Percentiles rank a stretch among this genome's conserved stretches.
Evolutionary conservation across 2,113 vertebrate species (phyloP).

Genomic region (Nothoprocta perdicaria): DNA sequence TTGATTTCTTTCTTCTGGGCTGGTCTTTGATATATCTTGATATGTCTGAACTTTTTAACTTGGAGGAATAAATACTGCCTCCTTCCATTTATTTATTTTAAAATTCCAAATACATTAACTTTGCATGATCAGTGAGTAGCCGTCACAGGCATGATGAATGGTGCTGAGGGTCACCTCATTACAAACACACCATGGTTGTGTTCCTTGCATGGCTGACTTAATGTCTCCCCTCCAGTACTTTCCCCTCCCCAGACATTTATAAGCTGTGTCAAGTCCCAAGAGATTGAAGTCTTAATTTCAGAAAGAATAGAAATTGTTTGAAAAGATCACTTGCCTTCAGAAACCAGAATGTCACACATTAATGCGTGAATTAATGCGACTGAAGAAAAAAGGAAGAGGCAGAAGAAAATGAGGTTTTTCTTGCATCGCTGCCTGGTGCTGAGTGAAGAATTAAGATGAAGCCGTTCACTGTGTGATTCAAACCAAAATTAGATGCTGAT

Average conservation of each 20-base stretch:
- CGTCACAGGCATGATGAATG: neutral
- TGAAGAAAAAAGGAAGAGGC: neutral
- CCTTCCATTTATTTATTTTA: neutral
- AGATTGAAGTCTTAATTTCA: neutral
- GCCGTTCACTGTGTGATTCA: neutral
- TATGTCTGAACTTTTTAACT: neutral
- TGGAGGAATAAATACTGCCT: neutral
- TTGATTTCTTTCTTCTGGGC: slow-evolving; percentile 10
- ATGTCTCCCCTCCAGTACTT: neutral
- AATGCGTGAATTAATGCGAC: neutral
- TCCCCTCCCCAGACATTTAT: fast-evolving
- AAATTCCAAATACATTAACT: neutral
- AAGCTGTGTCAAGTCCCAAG: neutral
- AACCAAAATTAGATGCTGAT: neutral
- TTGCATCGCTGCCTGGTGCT: neutral
- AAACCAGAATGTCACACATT: neutral
- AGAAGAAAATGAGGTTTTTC: neutral
- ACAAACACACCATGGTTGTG: neutral
- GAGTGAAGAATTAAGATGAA: neutral
- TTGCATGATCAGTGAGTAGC: neutral
- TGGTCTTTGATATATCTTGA: slow-evolving; percentile 12
- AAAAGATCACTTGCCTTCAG: neutral
- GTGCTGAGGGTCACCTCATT: neutral
- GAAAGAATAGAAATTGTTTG: neutral
- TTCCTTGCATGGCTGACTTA: neutral